phyloP scores from a whole-genome alignment of 2,113 vertebrate species.

The Apodemus speciosus region DNA sequence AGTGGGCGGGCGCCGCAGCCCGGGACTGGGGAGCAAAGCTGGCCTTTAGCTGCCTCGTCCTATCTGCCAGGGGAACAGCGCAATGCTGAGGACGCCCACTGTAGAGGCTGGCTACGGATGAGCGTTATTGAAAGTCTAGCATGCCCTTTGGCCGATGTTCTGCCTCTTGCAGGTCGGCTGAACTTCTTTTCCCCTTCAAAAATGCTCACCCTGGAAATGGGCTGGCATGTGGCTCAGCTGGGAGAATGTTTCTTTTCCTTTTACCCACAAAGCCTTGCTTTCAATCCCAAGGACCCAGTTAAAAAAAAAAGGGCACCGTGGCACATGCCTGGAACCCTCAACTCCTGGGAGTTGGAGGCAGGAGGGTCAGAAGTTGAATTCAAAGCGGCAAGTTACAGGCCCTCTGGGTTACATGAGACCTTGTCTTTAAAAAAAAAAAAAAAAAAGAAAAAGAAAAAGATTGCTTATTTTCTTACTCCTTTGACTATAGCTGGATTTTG shows the following conservation, averaged over 20 bases:
- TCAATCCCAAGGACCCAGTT: not conserved
- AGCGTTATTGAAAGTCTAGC: not conserved
- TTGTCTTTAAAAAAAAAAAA: not conserved
- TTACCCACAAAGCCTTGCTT: not conserved
- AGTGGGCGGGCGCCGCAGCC: not conserved
- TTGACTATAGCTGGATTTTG: not conserved
- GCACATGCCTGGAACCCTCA: not conserved
- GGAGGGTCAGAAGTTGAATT: not conserved
- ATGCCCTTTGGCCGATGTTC: not conserved
- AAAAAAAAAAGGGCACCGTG: not conserved
- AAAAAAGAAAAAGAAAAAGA: not conserved
- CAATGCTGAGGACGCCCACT: too few species aligned
- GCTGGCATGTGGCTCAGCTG: not conserved
- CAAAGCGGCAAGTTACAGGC: not conserved
- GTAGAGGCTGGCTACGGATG: not conserved
- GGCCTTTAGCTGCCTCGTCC: not conserved
- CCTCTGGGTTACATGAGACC: not conserved
- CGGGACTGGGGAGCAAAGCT: not conserved
- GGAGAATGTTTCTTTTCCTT: not conserved
- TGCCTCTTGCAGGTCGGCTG: not conserved
- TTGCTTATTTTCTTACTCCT: not conserved
- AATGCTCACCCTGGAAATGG: not conserved
- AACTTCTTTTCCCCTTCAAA: not conserved
- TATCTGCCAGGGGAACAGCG: not conserved
- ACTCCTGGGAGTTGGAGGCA: not conserved